A percentile compares a stretch with the other conserved stretches of the same genome.
Conservation (phyloP, 2,113 vertebrate species). For the Micromys minutus region DNA sequence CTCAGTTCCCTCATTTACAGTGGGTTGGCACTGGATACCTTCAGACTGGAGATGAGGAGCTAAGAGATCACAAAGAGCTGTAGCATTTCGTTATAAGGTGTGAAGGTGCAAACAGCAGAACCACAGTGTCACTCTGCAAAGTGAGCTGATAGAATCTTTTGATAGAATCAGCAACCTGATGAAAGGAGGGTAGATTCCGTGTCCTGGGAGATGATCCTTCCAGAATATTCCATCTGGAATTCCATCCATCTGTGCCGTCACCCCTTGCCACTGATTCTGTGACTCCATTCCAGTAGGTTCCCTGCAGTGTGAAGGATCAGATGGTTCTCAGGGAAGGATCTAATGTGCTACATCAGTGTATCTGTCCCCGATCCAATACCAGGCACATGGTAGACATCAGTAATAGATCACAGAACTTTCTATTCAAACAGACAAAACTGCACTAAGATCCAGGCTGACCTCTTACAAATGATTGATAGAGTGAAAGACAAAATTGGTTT, state of each 20-base stretch:
- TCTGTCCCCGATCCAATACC: neutral
- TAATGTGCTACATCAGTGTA: neutral
- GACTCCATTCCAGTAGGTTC: neutral
- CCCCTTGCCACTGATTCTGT: neutral
- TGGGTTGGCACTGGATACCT: neutral
- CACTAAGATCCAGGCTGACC: neutral
- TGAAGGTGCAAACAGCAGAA: neutral
- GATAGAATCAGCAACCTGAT: neutral
- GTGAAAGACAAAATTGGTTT: neutral
- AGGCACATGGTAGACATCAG: neutral
- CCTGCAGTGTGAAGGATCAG: neutral
- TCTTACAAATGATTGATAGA: neutral
- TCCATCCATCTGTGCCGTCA: neutral
- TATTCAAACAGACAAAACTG: neutral
- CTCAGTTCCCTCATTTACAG: neutral
- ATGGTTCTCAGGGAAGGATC: neutral
- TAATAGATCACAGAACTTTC: neutral
- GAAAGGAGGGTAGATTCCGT: neutral
- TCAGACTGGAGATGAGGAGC: neutral
- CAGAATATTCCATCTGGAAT: neutral
- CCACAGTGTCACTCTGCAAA: neutral
- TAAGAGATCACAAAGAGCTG: neutral
- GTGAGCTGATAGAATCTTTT: neutral
- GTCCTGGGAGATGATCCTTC: neutral
- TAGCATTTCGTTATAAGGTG: neutral